A percentile compares a stretch with the other conserved stretches of the same genome.
These are phyloP conservation scores for Rallus limicola DNA, from an alignment of 2,113 vertebrate genomes.

Conservation along the genomic window DNA sequence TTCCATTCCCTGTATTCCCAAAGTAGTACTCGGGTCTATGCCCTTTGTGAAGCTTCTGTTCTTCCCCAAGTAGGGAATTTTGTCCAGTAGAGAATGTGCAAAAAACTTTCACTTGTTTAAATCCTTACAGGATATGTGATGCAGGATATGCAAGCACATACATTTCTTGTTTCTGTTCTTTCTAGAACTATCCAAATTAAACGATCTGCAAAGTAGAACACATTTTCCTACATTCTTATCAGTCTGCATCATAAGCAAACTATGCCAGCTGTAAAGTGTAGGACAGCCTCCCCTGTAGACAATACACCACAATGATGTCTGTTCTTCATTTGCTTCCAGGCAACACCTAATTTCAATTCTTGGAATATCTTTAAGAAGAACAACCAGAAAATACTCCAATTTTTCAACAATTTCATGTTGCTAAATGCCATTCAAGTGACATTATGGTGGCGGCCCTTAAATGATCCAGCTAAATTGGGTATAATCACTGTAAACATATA, in stretches of 20 bases:
- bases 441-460: not conserved
- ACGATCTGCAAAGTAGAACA: not conserved
- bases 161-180: not conserved
- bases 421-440: not conserved
- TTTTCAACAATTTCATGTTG: not conserved
- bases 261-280: not conserved
- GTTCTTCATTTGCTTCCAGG: not conserved
- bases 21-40: not conserved
- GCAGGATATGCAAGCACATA: not conserved
- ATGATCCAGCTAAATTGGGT: conserved; percentile 25
- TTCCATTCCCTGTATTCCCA: not conserved
- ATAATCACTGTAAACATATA: conserved; percentile 17
- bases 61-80: not conserved
- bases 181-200: not conserved
- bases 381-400: not conserved
- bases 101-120: not conserved
- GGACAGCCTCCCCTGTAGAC: not conserved
- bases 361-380: not conserved
- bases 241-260: not conserved
- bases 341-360: not conserved
- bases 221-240: not conserved
- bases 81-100: not conserved
- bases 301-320: not conserved
- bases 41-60: not conserved
- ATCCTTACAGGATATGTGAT: not conserved